Percentiles rank a stretch among this genome's conserved stretches.
These are phyloP conservation scores for Choloepus didactylus DNA, from an alignment of 2,797 vertebrate species.

Conservation along the genomic window DNA sequence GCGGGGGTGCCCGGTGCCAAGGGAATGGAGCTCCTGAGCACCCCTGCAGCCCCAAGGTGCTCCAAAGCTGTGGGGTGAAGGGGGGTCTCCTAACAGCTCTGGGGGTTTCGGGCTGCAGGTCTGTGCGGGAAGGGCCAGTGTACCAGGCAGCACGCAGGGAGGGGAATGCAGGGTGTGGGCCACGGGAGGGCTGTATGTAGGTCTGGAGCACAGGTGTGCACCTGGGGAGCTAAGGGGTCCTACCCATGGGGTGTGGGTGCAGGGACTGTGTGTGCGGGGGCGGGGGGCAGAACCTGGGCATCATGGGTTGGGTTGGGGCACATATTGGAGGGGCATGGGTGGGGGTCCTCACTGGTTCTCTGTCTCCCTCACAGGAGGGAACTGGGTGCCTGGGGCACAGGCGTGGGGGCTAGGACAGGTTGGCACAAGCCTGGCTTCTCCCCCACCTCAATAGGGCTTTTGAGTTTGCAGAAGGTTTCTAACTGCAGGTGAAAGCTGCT, in stretches of 20 bases:
- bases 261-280: background rate
- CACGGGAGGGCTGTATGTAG: background rate
- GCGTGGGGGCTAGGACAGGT: too few species aligned
- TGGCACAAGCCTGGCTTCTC: background rate
- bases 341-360: too few species aligned
- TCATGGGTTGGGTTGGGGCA: background rate
- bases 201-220: background rate
- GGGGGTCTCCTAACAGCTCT: fast-evolving
- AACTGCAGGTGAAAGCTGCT: background rate
- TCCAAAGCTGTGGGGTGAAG: background rate
- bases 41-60: background rate
- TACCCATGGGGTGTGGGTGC: background rate
- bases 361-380: background rate
- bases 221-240: background rate
- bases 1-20: too few species aligned
- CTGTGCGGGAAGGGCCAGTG: background rate
- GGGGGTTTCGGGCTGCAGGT: background rate
- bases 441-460: background rate
- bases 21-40: too few species aligned
- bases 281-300: background rate
- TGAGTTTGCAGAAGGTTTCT: background rate
- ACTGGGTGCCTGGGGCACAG: background rate
- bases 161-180: too few species aligned
- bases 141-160: too few species aligned
- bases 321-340: background rate